Conservation (phyloP, 2,888 invertebrate species). For the Clepsis dumicolana region DNA sequence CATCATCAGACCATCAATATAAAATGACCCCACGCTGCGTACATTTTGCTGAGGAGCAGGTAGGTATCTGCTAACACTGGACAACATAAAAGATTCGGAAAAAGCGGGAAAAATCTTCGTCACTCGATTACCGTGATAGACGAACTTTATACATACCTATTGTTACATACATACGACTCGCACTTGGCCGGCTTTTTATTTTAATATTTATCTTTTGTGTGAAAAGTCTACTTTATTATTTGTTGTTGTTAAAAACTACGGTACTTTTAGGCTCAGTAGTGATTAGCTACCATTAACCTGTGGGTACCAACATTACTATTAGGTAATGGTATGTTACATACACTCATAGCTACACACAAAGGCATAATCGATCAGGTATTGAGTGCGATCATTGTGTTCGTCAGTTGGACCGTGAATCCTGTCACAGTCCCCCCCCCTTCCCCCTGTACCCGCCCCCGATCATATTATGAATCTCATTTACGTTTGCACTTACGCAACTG, state of each 20-base stretch:
- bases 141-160: no score
- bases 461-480: conserved; percentile 81
- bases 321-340: conserved; percentile 43
- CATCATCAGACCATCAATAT: no score
- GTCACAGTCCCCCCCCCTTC: conserved; percentile 70
- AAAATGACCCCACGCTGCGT: no score
- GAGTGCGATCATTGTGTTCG: conserved; percentile 82
- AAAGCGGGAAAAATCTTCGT: no score
- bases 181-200: no score
- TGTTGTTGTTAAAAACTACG: background rate
- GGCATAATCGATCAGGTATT: conserved; percentile 84
- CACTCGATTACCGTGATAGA: no score
- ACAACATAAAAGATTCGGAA: no score
- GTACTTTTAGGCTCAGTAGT: conserved; percentile 9
- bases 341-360: conserved; percentile 64
- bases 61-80: no score
- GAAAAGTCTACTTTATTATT: background rate
- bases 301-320: conserved; percentile 34
- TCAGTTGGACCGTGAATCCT: conserved; percentile 85
- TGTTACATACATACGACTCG: no score
- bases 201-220: background rate
- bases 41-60: no score
- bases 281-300: conserved; percentile 29
- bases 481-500: conserved; percentile 81
- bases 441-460: conserved; percentile 54